Conservation (phyloP, 2,113 vertebrate species). For the Urocynchramus pylzowi region DNA sequence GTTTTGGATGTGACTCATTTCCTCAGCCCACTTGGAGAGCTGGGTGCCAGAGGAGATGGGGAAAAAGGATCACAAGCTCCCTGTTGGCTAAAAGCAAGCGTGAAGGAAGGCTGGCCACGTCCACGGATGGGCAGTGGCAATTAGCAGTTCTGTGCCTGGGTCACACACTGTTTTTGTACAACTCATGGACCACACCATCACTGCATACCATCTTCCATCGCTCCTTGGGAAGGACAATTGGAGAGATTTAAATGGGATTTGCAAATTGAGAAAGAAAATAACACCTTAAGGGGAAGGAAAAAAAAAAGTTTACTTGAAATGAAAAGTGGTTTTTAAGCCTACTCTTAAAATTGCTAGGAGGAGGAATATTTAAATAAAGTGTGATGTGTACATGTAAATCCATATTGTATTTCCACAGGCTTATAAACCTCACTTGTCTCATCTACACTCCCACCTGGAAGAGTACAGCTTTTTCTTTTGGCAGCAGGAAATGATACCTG, state of each 20-base stretch:
- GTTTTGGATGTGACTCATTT: slow-evolving; percentile 23
- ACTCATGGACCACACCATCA: rapidly evolving
- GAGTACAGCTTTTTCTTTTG: neutral
- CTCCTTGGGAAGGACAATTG: neutral
- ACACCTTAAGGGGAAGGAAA: neutral
- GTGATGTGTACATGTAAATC: neutral
- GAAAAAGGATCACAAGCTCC: neutral
- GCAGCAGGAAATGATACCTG: neutral
- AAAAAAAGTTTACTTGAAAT: neutral
- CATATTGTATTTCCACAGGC: neutral
- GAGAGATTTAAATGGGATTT: neutral
- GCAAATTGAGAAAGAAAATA: neutral
- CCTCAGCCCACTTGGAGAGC: neutral
- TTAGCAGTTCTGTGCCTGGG: neutral
- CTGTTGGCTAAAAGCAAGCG: rapidly evolving
- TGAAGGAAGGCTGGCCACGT: neutral
- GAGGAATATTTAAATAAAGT: neutral
- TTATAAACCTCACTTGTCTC: neutral
- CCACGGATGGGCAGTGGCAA: neutral
- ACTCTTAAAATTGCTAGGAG: neutral
- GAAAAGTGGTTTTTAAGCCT: neutral
- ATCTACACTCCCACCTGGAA: neutral
- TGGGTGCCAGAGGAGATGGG: neutral
- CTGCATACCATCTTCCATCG: rapidly evolving
- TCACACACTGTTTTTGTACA: rapidly evolving